phyloP scores from a whole-genome alignment of 2,888 invertebrate genomes.

The Apantesis nais region DNA sequence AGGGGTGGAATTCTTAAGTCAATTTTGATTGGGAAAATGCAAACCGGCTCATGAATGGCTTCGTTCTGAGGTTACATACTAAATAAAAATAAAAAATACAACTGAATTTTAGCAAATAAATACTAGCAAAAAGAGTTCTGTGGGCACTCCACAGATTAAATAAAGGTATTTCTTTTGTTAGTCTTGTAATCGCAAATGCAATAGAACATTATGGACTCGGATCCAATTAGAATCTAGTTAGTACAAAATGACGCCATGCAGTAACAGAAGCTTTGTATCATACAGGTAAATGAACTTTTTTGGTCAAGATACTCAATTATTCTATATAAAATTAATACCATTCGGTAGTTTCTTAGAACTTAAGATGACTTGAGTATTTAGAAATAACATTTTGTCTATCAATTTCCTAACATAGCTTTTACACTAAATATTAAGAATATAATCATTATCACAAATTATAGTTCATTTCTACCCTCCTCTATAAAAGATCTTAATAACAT shows the following conservation, averaged over 20 bases:
- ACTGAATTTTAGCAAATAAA: not conserved
- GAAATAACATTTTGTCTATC: not conserved
- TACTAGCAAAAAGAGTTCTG: not conserved
- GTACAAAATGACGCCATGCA: slow-evolving; percentile 8
- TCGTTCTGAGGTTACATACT: not conserved
- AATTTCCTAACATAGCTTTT: not conserved
- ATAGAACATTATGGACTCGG: not conserved
- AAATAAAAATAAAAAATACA: not conserved
- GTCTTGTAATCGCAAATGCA: not conserved
- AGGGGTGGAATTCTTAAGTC: too few relatives aligned
- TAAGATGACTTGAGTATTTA: not conserved
- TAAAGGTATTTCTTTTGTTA: not conserved
- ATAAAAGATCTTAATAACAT: not conserved
- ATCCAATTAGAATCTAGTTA: slow-evolving; percentile 5
- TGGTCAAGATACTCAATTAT: not conserved
- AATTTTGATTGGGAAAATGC: not conserved
- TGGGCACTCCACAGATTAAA: not conserved
- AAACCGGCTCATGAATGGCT: not conserved
- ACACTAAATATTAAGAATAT: not conserved
- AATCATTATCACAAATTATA: not conserved
- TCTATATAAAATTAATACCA: not conserved
- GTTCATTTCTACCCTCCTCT: slow-evolving; percentile 7
- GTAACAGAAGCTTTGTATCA: not conserved
- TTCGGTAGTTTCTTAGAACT: not conserved
- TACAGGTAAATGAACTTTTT: slow-evolving; percentile 1